Evolutionary conservation across 2,888 invertebrate genomes (phyloP).

Genomic region (Eupithecia subfuscata): DNA sequence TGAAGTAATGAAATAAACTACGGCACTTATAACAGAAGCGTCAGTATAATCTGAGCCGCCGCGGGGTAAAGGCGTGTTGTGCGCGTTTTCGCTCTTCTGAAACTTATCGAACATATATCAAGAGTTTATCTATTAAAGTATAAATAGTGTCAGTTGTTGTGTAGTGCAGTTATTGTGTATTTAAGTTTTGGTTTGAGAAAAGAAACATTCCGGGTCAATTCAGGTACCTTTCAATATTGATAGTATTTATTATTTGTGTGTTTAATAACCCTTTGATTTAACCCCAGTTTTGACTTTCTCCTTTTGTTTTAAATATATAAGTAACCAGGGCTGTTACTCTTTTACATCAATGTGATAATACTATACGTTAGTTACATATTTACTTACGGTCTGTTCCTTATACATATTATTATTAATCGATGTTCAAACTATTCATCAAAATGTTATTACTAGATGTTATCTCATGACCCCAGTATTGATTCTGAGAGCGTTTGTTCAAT

Average conservation of each 20-base stretch:
- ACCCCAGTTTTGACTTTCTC: background rate
- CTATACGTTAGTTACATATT: background rate
- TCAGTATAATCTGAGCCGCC: constrained; percentile 60
- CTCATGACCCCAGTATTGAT: constrained; percentile 66
- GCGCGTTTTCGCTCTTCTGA: constrained; percentile 40
- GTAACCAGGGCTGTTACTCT: background rate
- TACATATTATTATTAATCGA: constrained; percentile 39
- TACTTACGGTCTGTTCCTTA: background rate
- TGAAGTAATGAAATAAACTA: constrained; percentile 2
- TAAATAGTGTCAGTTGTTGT: constrained; percentile 30
- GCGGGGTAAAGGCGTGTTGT: constrained; percentile 53
- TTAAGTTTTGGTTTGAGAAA: constrained; percentile 16
- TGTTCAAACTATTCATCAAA: constrained; percentile 20
- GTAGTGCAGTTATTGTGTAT: constrained; percentile 36
- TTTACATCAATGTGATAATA: background rate
- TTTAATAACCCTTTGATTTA: background rate
- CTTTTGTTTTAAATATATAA: background rate
- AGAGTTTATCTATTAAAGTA: constrained; percentile 33
- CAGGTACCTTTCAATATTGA: background rate
- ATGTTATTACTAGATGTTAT: constrained; percentile 48
- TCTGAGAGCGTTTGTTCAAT: constrained; percentile 62
- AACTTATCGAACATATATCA: constrained; percentile 49
- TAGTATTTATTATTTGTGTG: background rate
- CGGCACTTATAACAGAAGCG: constrained; percentile 25
- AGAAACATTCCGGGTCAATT: background rate